A percentile compares a stretch with the other conserved stretches of the same genome.
Evolutionary conservation across 2,888 invertebrate species (phyloP).

Genomic region (Unio delphinus): DNA sequence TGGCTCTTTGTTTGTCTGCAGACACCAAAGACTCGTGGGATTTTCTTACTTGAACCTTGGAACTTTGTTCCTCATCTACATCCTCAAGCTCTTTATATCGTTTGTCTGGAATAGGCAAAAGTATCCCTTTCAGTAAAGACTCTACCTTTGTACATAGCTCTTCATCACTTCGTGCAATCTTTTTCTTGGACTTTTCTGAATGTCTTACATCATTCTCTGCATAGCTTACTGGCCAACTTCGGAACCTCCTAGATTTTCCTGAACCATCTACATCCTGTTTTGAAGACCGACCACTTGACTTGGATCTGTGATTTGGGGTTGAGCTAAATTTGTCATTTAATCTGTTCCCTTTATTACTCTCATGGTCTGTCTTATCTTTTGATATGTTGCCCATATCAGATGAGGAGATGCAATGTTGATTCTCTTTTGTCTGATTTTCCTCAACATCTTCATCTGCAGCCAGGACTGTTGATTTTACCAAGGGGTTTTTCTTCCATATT

Average conservation of each 20-base stretch:
- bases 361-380: too few species aligned
- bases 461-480: constrained; percentile 18
- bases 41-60: too few species aligned
- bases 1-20: constrained; percentile 19
- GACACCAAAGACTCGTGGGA: background rate
- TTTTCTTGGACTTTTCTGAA: constrained; percentile 4
- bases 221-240: background rate
- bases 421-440: too few species aligned
- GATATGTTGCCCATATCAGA: background rate
- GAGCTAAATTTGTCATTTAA: background rate
- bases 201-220: background rate
- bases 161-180: constrained; percentile 18
- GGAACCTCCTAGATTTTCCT: background rate
- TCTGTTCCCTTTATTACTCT: background rate
- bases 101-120: constrained; percentile 32
- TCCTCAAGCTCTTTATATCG: constrained; percentile 34
- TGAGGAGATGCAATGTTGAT: too few species aligned
- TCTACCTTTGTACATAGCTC: constrained; percentile 50
- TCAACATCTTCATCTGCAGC: constrained; percentile 1
- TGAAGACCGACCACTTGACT: too few species aligned
- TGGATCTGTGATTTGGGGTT: background rate
- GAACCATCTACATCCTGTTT: too few species aligned
- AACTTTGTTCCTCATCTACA: constrained; percentile 15
- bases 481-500: constrained; percentile 50
- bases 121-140: constrained; percentile 47